Evolutionary conservation across 92 coral and sea anemone genomes (phyloP).

Genomic region (Diadumene lineata): DNA sequence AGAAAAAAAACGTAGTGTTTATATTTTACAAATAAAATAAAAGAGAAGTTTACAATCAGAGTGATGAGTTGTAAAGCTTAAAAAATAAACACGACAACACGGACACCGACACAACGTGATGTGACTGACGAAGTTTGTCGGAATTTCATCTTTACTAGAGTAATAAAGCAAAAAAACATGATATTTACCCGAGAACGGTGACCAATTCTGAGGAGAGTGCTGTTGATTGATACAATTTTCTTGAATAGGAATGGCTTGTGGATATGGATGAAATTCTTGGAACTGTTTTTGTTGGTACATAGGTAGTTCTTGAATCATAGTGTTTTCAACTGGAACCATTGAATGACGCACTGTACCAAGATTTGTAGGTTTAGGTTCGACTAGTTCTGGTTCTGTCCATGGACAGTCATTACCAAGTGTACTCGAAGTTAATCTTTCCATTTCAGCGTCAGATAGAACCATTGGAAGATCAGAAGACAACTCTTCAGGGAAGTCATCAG

Average conservation of each 20-base stretch:
- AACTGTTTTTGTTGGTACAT: constrained; percentile 21
- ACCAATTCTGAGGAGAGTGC: constrained; percentile 47
- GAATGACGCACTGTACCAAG: constrained; percentile 15
- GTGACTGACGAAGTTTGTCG: neutral
- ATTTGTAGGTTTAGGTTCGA: constrained; percentile 35
- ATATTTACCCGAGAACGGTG: constrained; percentile 43
- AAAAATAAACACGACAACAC: constrained; percentile 6
- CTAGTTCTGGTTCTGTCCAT: constrained; percentile 79
- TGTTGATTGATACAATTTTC: constrained; percentile 36
- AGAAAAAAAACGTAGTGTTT: neutral
- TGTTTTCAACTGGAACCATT: constrained; percentile 2
- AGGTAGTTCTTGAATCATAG: constrained; percentile 21
- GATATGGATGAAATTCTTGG: constrained; percentile 33
- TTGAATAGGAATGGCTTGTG: constrained; percentile 45
- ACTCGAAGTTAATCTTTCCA: constrained; percentile 86
- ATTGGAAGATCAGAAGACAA: constrained; percentile 83
- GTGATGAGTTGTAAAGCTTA: neutral
- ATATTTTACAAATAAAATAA: constrained; percentile 4
- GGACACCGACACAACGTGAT: neutral
- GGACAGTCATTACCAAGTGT: constrained; percentile 83
- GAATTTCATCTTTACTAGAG: neutral
- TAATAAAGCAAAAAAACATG: neutral
- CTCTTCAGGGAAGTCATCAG: constrained; percentile 87
- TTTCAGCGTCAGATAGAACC: constrained; percentile 92
- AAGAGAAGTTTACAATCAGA: constrained; percentile 2